phyloP scores from a whole-genome alignment of 2,113 vertebrate species.

The Stegostoma tigrinum region DNA sequence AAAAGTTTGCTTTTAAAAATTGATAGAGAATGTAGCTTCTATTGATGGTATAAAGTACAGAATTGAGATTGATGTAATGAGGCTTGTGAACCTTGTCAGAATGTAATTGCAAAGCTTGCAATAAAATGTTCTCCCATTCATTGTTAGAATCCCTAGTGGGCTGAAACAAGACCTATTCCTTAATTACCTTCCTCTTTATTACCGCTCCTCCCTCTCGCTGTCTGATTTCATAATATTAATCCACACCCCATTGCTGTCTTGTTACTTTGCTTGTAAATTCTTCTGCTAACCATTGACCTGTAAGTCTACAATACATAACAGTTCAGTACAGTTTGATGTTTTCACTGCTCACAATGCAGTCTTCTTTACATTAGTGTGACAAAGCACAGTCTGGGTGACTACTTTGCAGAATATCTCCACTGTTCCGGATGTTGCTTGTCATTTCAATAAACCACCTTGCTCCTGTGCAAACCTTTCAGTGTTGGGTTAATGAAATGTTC shows the following conservation, averaged over 20 bases:
- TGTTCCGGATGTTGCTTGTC: no score
- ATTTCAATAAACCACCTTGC: no score
- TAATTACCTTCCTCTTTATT: neutral
- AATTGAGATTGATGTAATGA: neutral
- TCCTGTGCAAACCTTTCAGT: no score
- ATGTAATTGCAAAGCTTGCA: neutral
- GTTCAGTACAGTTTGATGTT: no score
- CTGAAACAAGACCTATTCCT: neutral
- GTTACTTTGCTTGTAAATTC: neutral
- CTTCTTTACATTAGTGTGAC: no score
- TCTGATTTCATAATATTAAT: neutral
- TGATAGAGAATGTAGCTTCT: neutral
- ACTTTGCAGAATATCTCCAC: no score
- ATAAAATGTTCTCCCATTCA: neutral
- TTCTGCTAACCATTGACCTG: neutral
- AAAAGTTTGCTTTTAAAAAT: neutral
- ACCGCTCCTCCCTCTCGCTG: neutral
- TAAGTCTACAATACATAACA: neutral
- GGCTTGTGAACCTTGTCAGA: neutral
- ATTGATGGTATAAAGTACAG: neutral
- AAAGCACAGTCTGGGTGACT: no score
- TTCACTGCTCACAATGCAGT: no score
- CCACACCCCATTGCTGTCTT: neutral
- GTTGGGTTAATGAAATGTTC: no score
- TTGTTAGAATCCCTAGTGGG: neutral